phyloP scores from a whole-genome alignment of 2,888 invertebrate genomes.

The Polyploca ridens region DNA sequence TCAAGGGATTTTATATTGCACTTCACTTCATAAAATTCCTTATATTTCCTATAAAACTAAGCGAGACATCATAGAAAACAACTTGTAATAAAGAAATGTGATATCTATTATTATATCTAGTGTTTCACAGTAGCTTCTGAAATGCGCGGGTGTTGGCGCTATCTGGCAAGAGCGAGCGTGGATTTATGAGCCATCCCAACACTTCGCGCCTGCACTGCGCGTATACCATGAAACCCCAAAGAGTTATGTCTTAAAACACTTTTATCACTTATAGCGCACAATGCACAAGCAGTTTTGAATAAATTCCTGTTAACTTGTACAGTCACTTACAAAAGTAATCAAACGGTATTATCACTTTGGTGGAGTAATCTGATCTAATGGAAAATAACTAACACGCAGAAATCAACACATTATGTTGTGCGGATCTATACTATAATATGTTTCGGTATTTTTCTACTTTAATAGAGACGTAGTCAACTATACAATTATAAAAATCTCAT shows the following conservation, averaged over 20 bases:
- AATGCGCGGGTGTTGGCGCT: slow-evolving; percentile 73
- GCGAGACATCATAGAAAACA: not conserved
- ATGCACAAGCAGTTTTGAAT: not conserved
- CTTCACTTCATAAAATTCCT: not conserved
- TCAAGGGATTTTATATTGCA: not conserved
- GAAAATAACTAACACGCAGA: not conserved
- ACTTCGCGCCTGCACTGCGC: slow-evolving; percentile 46
- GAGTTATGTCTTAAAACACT: not conserved
- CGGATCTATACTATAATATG: too few relatives aligned
- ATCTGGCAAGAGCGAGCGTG: slow-evolving; percentile 37
- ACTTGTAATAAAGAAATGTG: slow-evolving; percentile 55
- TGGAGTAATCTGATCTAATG: not conserved
- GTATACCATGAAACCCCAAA: not conserved
- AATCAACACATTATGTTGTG: not conserved
- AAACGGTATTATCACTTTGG: not conserved
- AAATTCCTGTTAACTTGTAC: not conserved
- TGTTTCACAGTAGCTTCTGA: slow-evolving; percentile 72
- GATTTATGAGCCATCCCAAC: slow-evolving; percentile 60
- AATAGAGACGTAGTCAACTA: too few relatives aligned
- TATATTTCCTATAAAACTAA: not conserved
- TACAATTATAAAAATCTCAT: too few relatives aligned
- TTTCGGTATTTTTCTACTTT: too few relatives aligned
- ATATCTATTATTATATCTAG: slow-evolving; percentile 65
- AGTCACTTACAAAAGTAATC: slow-evolving; percentile 21
- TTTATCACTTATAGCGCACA: not conserved